Conservation (phyloP, 2,797 vertebrate genomes). For the Gadopsis bispinosus region DNA sequence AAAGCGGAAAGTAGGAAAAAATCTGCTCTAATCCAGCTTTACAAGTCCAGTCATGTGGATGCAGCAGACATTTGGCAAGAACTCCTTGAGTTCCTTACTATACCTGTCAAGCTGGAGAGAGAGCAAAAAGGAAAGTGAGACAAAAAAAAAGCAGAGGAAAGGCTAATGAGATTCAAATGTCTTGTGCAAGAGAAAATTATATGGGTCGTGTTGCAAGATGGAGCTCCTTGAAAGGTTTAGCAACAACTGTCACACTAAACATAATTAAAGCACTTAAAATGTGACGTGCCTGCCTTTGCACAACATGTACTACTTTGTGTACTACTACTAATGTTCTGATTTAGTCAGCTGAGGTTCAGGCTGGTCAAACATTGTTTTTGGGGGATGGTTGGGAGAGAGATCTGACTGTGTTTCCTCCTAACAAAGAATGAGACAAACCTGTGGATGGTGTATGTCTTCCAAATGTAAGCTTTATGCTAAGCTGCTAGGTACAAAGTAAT, state of each 20-base stretch:
- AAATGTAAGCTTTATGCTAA: neutral
- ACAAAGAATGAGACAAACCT: neutral
- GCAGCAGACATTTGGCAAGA: constrained; percentile 4
- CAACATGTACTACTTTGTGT: constrained; percentile 35
- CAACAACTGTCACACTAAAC: constrained; percentile 26
- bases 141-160: neutral
- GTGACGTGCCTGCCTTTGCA: constrained; percentile 4
- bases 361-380: neutral
- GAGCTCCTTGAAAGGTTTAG: constrained; percentile 17
- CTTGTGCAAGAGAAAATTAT: constrained; percentile 45
- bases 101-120: constrained; percentile 1
- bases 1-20: too few relatives aligned
- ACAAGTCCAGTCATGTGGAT: constrained; percentile 6
- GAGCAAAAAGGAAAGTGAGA: neutral
- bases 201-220: constrained; percentile 37
- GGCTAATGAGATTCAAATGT: neutral
- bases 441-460: neutral
- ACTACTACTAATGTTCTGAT: neutral
- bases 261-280: constrained; percentile 5
- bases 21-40: too few relatives aligned
- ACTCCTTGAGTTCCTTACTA: neutral
- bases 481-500: neutral
- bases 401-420: neutral
- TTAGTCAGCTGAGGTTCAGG: neutral
- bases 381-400: neutral